A percentile compares a stretch with the other conserved stretches of the same genome.
Conservation (phyloP, 2,113 vertebrate species). For the Pampusana beccarii region DNA sequence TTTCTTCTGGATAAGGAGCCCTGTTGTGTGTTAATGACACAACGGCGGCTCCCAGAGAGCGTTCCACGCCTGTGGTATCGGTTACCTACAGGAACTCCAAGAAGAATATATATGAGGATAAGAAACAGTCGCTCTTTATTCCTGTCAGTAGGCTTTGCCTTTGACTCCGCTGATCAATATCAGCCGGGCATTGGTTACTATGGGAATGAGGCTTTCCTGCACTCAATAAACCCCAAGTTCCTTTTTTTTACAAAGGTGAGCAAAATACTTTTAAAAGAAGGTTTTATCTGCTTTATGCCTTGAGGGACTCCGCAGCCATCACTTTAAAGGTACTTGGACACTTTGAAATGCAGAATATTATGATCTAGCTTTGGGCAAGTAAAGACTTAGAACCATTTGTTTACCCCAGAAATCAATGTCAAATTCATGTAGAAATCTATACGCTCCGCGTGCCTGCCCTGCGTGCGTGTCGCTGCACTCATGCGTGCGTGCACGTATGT, state of each 20-base stretch:
- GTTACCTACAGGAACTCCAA: slow-evolving; percentile 72
- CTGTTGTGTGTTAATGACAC: slow-evolving; percentile 44
- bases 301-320: slow-evolving; percentile 79
- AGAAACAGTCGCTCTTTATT: slow-evolving; percentile 75
- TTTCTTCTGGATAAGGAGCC: slow-evolving; percentile 38
- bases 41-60: slow-evolving; percentile 24
- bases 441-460: not conserved
- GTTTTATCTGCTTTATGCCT: slow-evolving; percentile 81
- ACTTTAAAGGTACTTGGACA: slow-evolving; percentile 83
- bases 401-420: slow-evolving; percentile 92
- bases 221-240: slow-evolving; percentile 83
- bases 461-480: not conserved
- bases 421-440: slow-evolving; percentile 68
- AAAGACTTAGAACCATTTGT: slow-evolving; percentile 88
- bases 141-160: slow-evolving; percentile 75
- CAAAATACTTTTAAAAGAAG: slow-evolving; percentile 87
- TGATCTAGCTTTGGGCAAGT: slow-evolving; percentile 88
- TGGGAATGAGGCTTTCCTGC: slow-evolving; percentile 74
- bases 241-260: slow-evolving; percentile 84
- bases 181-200: slow-evolving; percentile 76
- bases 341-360: slow-evolving; percentile 89
- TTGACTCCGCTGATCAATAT: slow-evolving; percentile 81
- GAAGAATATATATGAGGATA: slow-evolving; percentile 71
- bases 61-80: slow-evolving; percentile 61
- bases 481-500: fast-evolving